Conservation (phyloP, 2,888 invertebrate genomes). For the Drosophila mettleri region DNA sequence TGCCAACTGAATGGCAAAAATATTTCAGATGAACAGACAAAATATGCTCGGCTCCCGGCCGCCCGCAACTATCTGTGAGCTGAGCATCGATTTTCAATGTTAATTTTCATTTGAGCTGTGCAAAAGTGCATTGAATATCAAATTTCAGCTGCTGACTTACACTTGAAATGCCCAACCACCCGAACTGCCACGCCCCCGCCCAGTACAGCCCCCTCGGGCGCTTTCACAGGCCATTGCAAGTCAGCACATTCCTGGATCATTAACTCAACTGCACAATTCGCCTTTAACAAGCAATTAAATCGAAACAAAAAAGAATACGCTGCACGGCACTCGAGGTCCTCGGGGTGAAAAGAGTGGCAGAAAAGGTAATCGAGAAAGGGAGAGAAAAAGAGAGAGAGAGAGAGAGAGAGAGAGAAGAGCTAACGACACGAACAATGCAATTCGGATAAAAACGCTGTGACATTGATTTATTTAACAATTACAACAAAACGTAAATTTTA, state of each 20-base stretch:
- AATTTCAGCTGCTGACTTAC: slow-evolving; percentile 31
- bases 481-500: slow-evolving; percentile 78
- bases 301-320: slow-evolving; percentile 65
- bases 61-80: neutral
- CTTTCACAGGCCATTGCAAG: slow-evolving; percentile 57
- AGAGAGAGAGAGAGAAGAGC: neutral
- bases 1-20: neutral
- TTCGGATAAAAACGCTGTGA: slow-evolving; percentile 57
- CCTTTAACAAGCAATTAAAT: slow-evolving; percentile 81
- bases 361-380: neutral
- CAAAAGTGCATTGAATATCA: slow-evolving; percentile 41
- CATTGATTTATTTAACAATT: slow-evolving; percentile 80
- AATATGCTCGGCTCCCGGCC: neutral
- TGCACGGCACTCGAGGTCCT: slow-evolving; percentile 33
- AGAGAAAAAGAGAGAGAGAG: neutral
- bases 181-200: neutral
- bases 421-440: slow-evolving; percentile 53
- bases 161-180: slow-evolving; percentile 1
- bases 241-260: slow-evolving; percentile 80
- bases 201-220: neutral
- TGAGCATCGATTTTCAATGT: slow-evolving; percentile 20
- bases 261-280: slow-evolving; percentile 76
- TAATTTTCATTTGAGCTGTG: slow-evolving; percentile 22
- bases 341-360: slow-evolving; percentile 5
- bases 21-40: neutral